Evolutionary conservation across 2,113 vertebrate genomes (phyloP).

Genomic region (Oxyruncus cristatus): DNA sequence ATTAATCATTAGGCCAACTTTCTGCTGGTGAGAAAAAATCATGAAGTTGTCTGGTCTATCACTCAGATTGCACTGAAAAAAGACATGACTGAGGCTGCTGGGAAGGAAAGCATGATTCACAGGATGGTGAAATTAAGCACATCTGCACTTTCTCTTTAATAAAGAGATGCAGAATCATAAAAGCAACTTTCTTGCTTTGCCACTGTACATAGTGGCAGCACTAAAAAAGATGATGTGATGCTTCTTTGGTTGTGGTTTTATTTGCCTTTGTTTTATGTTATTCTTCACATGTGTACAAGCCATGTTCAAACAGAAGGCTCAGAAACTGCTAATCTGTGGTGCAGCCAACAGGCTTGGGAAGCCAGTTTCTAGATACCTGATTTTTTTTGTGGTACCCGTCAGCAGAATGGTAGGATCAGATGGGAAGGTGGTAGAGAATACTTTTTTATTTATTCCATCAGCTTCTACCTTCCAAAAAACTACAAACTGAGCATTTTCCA

Average conservation of each 20-base stretch:
- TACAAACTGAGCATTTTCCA: background rate
- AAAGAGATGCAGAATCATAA: background rate
- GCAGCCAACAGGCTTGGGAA: background rate
- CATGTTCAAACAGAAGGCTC: background rate
- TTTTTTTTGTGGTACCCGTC: background rate
- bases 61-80: background rate
- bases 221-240: background rate
- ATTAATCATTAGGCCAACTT: background rate
- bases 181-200: background rate
- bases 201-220: background rate
- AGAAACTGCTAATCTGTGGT: background rate
- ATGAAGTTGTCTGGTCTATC: background rate
- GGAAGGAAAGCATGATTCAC: background rate
- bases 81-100: background rate
- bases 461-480: background rate
- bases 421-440: background rate
- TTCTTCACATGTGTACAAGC: background rate
- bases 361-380: background rate
- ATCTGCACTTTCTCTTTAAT: background rate
- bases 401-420: background rate
- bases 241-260: constrained; percentile 9
- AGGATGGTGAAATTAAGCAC: background rate
- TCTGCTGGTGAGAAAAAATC: background rate
- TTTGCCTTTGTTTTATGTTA: background rate
- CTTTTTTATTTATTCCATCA: background rate